A percentile compares a stretch with the other conserved stretches of the same genome.
These are phyloP conservation scores for Leptoteleia sp. DNA, from an alignment of 1,140 invertebrate genomes.

Conservation along the genomic window DNA sequence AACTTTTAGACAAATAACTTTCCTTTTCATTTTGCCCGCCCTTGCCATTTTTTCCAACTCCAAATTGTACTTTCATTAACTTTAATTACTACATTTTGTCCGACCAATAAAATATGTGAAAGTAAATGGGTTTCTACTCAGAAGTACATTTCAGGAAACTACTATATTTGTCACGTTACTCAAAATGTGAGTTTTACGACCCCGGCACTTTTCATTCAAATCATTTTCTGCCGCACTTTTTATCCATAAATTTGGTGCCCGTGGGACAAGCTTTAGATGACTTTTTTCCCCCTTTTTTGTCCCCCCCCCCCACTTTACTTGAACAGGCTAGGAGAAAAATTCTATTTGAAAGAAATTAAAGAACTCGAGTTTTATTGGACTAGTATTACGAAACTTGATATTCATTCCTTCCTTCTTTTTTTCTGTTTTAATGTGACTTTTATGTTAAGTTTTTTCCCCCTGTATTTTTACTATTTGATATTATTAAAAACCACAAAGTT, in stretches of 20 bases:
- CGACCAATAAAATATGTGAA: not conserved
- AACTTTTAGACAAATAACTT: constrained; percentile 14
- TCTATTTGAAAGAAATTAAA: not conserved
- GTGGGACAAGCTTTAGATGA: constrained; percentile 4
- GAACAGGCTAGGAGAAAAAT: constrained; percentile 5
- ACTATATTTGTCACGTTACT: constrained; percentile 1
- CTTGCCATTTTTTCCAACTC: not conserved
- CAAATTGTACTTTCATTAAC: not conserved
- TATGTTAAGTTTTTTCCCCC: no score
- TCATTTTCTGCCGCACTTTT: constrained; percentile 4
- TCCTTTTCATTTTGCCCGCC: not conserved
- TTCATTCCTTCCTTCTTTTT: not conserved
- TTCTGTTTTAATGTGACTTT: constrained; percentile 5
- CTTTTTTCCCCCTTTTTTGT: constrained; percentile 16
- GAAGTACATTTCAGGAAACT: constrained; percentile 7
- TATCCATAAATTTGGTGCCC: constrained; percentile 9
- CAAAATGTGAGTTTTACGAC: constrained; percentile 8
- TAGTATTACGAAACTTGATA: constrained; percentile 6
- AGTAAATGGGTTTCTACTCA: not conserved
- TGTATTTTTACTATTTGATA: no score
- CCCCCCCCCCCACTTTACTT: no score
- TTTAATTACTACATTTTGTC: constrained; percentile 5
- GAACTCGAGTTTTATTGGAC: not conserved
- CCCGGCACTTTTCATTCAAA: constrained; percentile 1
- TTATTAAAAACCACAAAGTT: no score